Base-by-base conservation (phyloP, 2,113 vertebrate genomes). In the Gymnarchus niloticus region DNA sequence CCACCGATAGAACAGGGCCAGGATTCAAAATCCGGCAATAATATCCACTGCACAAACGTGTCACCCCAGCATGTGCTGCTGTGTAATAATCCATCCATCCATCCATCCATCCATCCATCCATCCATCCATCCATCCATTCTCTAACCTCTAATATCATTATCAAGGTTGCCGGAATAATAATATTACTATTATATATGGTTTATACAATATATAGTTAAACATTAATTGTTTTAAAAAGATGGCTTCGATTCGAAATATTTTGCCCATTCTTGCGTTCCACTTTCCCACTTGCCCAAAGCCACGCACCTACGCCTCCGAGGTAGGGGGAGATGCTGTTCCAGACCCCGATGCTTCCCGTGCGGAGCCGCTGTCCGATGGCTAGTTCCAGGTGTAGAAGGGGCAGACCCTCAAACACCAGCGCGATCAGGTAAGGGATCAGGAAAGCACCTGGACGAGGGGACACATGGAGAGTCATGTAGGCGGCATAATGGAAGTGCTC, bases 341-440 rank as follows among this genome's bases (percentile, higher is more conserved):
- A 97, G 41, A 94, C 95, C 5, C 94, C 89, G 0, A 95, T 28
- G 84, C 95, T 95, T 84, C 95, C 96, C 88, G 89, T 94, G 51
- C 92, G 93, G 77, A 97, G 90, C 14, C 88, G 90, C 87, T 97
- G 96, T 61, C 96, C 96, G 0, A 96, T 89, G 65, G 95, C 95
- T 2, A 96, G 89, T 86, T 97, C 95, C 0, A 96, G 89, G 49
- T 95, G 90, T 82, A 97, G 89, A 51, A 97, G 86, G 0, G 95
- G 96, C 77, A 96, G 94, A 81, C 96, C 96, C 93, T 96, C 94
- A 0, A 96, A 91, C 87, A 95, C 83, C 86, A 97, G 90, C 1
- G 95, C 95, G 0, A 96, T 90, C 85, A 91, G 0, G 57, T 97
- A 97, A 1, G 96, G 96, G 52, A 97, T 93, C 82, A 96, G 92